A percentile compares a stretch with the other conserved stretches of the same genome.
These are phyloP conservation scores for Phaenicophaeus curvirostris DNA, from an alignment of 2,797 vertebrate species.

Conservation along the genomic window DNA sequence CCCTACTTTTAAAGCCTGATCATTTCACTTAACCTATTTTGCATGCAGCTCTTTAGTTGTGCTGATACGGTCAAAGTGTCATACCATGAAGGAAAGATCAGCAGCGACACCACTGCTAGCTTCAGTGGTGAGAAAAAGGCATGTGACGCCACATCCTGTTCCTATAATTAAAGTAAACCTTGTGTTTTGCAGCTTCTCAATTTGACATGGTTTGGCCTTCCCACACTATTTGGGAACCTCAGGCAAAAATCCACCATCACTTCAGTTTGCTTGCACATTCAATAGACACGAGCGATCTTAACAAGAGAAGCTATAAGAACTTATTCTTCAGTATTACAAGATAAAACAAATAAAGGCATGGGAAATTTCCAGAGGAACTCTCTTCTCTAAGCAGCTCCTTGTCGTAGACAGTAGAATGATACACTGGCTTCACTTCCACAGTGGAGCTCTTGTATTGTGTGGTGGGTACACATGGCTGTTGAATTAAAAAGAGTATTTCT, in stretches of 20 bases:
- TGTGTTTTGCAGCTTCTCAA: not conserved
- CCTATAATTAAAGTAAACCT: slow-evolving; percentile 9
- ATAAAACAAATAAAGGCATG: not conserved
- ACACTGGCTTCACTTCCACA: not conserved
- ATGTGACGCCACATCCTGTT: slow-evolving; percentile 9
- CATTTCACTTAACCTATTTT: not conserved
- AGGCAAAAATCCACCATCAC: not conserved
- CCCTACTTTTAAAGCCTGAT: not conserved
- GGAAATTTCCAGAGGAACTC: not conserved
- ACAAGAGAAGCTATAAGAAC: not conserved
- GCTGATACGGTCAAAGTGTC: not conserved
- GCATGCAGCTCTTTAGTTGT: not conserved
- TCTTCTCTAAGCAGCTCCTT: not conserved
- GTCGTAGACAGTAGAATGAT: not conserved
- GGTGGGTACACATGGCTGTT: rapidly evolving
- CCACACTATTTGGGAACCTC: not conserved
- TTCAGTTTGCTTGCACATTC: not conserved
- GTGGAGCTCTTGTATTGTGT: not conserved
- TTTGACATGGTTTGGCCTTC: slow-evolving; percentile 1
- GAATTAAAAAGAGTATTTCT: not conserved
- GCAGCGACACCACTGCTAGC: not conserved
- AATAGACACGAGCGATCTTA: not conserved
- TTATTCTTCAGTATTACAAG: not conserved
- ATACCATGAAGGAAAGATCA: not conserved
- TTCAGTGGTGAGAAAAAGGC: not conserved